Evolutionary conservation across 2,888 invertebrate genomes (phyloP), one percentile per base, ranked within the genome.

Genomic region (Fragum fragum): DNA sequence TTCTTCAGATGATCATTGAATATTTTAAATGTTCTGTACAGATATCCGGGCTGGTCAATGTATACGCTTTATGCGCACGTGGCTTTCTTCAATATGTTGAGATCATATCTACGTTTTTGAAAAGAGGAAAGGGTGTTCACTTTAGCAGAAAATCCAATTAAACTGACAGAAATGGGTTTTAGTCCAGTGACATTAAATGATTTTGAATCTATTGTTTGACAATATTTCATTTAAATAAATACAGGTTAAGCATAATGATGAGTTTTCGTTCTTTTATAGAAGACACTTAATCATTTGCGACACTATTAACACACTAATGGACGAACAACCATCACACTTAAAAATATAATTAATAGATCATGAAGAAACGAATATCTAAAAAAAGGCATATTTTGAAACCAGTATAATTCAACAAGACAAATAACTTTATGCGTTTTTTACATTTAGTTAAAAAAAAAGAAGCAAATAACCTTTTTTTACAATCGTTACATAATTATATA

Each of bases 191-290:
- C 47, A 47, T 47, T 47, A 47, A 47, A 16, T 47, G 47, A 47
- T 47, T 47, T 47, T 47, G 47, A 47, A 47, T 47, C 47, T 47
- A 47, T 47, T 47, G 47, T 47, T 47, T 47, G 47, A 47, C 18
- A 47, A 47, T n/a, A n/a, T 47, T 47, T 47, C 14, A 47, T 47
- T 47, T 47, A 16, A 47, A 47, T 47, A 47, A 47, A 47, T 47
- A 47, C 47, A 47, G 47, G 47, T 47, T 47, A 47, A n/a, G n/a
- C 5, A 47, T 47, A 47, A n/a, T 47, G 47, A 47, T 47, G 47
- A 47, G 47, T 47, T 47, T 47, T 47, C 18, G 47, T 14, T n/a
- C 47, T 47, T 47, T 14, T 14, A 36, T 47, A 9, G 5, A 3
- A 9, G n/a, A 47, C 47, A n/a, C 47, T 47, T 47, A 47, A 47